phyloP scores from a whole-genome alignment of 2,113 vertebrate species.

The Pelmatolapia mariae region DNA sequence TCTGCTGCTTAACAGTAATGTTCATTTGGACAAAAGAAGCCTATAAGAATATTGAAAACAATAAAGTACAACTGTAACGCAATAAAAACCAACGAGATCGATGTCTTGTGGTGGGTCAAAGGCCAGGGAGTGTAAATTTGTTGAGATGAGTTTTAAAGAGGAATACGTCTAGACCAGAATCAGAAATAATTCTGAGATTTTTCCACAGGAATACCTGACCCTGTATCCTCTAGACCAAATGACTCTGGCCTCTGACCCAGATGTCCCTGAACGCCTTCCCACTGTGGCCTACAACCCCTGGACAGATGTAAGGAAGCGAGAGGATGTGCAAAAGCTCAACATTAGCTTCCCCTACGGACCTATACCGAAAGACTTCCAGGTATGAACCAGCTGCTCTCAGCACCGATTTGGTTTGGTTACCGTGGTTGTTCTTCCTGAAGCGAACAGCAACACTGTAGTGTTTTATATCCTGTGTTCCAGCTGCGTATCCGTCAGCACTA shows the following conservation, averaged over 20 bases:
- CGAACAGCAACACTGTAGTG: fast-evolving
- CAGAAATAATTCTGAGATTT: neutral
- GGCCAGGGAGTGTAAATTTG: neutral
- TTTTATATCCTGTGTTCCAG: conserved; percentile 55
- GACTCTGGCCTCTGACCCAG: conserved; percentile 81
- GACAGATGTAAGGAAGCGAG: conserved; percentile 83
- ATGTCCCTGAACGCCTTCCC: conserved; percentile 80
- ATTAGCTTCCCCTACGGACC: conserved; percentile 90
- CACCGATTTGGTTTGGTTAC: neutral
- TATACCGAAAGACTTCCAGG: conserved; percentile 89
- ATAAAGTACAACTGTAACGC: neutral
- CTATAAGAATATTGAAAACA: neutral
- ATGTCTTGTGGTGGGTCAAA: neutral
- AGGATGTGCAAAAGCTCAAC: conserved; percentile 86
- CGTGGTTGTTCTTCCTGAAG: fast-evolving
- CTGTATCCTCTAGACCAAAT: conserved; percentile 87
- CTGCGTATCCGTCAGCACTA: conserved; percentile 89
- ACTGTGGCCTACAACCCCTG: conserved; percentile 94
- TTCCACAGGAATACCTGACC: conserved; percentile 85
- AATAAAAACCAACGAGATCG: neutral
- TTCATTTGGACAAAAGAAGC: neutral
- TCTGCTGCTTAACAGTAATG: neutral
- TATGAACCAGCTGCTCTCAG: conserved; percentile 14
- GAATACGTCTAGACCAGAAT: neutral
- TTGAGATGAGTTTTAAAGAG: too few relatives aligned